Evolutionary conservation across 2,113 vertebrate species (phyloP).

Genomic region (Lagopus muta): DNA sequence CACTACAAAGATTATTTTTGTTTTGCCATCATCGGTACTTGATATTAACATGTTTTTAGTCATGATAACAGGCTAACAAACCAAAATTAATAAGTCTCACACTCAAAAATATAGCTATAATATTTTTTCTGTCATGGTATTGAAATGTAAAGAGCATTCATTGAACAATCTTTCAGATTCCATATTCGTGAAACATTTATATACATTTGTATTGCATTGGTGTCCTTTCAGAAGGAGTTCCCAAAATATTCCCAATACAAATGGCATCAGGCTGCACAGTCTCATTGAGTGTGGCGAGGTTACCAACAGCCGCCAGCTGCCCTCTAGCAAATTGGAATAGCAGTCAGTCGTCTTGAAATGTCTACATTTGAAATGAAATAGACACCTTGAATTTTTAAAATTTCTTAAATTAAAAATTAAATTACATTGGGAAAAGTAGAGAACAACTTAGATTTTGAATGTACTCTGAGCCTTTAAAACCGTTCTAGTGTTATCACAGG

Average conservation of each 20-base stretch:
- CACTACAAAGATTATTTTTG: background rate
- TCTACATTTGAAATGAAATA: background rate
- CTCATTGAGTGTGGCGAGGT: background rate
- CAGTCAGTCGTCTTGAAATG: constrained; percentile 1
- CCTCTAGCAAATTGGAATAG: background rate
- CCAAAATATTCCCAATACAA: background rate
- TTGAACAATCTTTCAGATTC: background rate
- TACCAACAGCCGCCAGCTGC: background rate
- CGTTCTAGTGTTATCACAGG: background rate
- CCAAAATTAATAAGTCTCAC: background rate
- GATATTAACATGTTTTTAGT: background rate
- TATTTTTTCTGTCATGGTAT: background rate
- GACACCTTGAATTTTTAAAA: background rate
- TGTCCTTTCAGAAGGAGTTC: constrained; percentile 1
- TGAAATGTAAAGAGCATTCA: background rate
- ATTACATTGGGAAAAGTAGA: background rate
- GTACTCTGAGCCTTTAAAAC: background rate
- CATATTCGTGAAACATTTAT: background rate
- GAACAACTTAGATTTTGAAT: background rate
- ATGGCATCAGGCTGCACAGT: background rate
- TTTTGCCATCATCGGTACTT: background rate
- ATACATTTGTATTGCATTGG: background rate
- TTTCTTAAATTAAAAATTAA: background rate
- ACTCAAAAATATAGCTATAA: background rate
- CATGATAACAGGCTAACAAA: background rate